Percentiles rank a stretch among this genome's conserved stretches.
These are phyloP conservation scores for Macropodus opercularis DNA, from an alignment of 2,797 vertebrate genomes.

Conservation along the genomic window DNA sequence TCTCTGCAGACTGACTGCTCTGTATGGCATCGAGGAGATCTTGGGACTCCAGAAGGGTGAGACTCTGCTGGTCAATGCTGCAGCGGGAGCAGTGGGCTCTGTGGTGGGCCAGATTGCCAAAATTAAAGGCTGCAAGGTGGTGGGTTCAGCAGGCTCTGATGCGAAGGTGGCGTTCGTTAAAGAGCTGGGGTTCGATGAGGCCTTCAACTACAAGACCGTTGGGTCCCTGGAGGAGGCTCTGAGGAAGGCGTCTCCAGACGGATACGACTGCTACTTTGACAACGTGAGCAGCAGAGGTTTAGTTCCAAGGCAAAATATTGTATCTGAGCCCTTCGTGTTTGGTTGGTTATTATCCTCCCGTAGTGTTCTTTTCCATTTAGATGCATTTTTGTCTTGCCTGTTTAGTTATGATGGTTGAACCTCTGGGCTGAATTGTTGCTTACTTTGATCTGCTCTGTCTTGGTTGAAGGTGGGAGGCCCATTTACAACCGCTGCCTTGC, in stretches of 20 bases:
- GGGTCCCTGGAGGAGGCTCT: constrained; percentile 86
- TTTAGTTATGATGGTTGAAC: no score
- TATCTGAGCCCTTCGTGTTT: no score
- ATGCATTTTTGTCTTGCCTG: no score
- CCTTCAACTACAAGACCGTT: constrained; percentile 92
- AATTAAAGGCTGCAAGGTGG: constrained; percentile 91
- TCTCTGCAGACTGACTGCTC: constrained; percentile 85
- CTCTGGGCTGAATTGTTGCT: no score
- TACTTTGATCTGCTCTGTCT: no score
- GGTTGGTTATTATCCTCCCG: no score
- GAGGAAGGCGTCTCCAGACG: constrained; percentile 85
- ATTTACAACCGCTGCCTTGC: constrained; percentile 77
- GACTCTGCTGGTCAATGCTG: constrained; percentile 89
- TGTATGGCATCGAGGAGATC: constrained; percentile 89
- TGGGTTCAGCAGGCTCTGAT: constrained; percentile 88
- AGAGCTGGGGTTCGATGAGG: constrained; percentile 88
- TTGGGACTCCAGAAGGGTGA: constrained; percentile 86
- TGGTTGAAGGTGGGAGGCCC: constrained; percentile 84
- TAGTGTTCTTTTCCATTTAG: no score
- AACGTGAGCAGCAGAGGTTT: constrained; percentile 79
- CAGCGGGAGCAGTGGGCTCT: constrained; percentile 91
- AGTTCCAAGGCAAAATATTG: no score
- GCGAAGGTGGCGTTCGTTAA: constrained; percentile 88
- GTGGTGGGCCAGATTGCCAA: constrained; percentile 92
- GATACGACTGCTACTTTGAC: constrained; percentile 94